Evolutionary conservation across 2,113 vertebrate species (phyloP).

Genomic region (Sterna hirundo): DNA sequence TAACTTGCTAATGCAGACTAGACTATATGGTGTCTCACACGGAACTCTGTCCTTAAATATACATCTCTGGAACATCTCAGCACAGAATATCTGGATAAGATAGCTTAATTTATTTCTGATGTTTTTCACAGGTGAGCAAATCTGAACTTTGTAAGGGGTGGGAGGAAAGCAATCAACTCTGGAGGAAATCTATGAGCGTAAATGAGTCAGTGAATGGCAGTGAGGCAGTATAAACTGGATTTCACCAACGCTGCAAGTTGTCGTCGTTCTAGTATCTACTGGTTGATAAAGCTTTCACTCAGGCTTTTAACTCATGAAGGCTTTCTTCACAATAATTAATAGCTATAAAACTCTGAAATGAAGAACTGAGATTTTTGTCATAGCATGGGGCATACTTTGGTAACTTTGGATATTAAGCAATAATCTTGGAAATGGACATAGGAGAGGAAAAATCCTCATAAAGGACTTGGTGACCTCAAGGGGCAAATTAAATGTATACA

Average conservation of each 20-base stretch:
- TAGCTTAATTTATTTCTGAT: neutral
- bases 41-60: neutral
- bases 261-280: neutral
- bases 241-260: neutral
- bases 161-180: neutral
- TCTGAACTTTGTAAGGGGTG: neutral
- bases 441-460: neutral
- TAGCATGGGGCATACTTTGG: neutral
- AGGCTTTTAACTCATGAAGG: neutral
- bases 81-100: neutral
- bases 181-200: neutral
- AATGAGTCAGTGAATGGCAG: neutral
- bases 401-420: neutral
- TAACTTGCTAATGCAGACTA: neutral
- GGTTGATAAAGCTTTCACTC: neutral
- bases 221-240: neutral
- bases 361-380: neutral
- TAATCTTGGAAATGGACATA: neutral
- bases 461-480: neutral
- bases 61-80: neutral
- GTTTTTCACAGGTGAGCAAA: neutral
- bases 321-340: neutral
- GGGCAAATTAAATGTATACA: neutral
- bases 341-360: neutral
- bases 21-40: neutral